phyloP scores from a whole-genome alignment of 2,797 vertebrate species.

The Phataginus tetradactyla region DNA sequence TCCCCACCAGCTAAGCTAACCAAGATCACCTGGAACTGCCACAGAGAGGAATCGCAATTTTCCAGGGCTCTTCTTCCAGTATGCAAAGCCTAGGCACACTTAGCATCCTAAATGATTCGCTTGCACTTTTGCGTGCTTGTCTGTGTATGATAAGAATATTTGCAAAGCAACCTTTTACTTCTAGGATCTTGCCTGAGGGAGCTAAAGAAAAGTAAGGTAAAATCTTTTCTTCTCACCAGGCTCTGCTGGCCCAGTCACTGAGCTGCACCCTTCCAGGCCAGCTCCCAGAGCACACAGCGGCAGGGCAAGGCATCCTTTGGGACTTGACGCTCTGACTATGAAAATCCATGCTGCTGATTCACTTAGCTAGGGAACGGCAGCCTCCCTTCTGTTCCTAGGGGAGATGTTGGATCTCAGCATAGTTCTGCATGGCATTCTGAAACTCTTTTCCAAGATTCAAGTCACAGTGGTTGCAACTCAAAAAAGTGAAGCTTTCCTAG shows the following conservation, averaged over 20 bases:
- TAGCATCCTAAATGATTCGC: background rate
- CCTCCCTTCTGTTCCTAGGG: slow-evolving; percentile 30
- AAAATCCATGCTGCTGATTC: background rate
- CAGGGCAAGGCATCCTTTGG: background rate
- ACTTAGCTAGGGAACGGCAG: background rate
- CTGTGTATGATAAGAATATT: background rate
- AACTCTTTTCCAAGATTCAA: slow-evolving; percentile 31
- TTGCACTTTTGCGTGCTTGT: background rate
- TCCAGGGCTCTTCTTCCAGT: background rate
- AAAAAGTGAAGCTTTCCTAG: background rate
- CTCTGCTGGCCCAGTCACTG: background rate
- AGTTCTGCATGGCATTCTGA: background rate
- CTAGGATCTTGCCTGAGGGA: background rate
- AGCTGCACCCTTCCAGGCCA: background rate
- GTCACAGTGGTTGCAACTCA: slow-evolving; percentile 15
- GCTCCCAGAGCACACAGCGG: background rate
- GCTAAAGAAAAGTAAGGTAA: slow-evolving; percentile 26
- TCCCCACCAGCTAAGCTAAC: background rate
- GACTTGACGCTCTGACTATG: background rate
- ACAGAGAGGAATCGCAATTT: background rate
- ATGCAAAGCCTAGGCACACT: background rate
- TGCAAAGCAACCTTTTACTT: background rate
- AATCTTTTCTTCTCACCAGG: background rate
- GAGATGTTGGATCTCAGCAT: background rate
- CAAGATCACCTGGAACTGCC: background rate